Percentiles rank a stretch among this genome's conserved stretches.
These are phyloP conservation scores for Oopsacas minuta DNA, from an alignment of 37 sponge, comb jelly and placozoan species.

Conservation along the genomic window DNA sequence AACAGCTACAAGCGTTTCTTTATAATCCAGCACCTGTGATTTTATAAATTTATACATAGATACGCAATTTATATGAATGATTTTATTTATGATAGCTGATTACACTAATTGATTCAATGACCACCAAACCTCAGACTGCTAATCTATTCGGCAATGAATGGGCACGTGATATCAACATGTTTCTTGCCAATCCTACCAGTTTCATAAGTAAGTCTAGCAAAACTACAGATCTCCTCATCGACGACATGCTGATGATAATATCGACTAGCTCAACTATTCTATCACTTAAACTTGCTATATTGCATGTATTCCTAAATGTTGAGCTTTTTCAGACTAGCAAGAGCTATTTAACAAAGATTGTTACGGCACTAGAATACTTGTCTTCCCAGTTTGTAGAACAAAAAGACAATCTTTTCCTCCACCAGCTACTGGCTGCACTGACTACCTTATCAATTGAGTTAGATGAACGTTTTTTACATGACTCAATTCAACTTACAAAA, in stretches of 20 bases:
- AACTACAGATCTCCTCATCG: not conserved
- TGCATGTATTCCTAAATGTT: not conserved
- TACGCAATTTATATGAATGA: too few relatives aligned
- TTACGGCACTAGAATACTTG: not conserved
- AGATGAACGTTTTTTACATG: not conserved
- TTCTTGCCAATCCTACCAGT: not conserved
- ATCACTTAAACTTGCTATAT: not conserved
- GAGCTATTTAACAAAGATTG: not conserved
- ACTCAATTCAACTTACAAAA: not conserved
- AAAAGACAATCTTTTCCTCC: not conserved
- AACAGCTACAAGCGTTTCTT: too few relatives aligned
- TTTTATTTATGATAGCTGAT: too few relatives aligned
- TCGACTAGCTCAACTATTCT: not conserved
- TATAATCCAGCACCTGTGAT: too few relatives aligned
- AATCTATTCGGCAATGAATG: not conserved
- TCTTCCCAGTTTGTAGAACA: slow-evolving; percentile 1
- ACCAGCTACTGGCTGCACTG: not conserved
- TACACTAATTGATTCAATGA: too few relatives aligned
- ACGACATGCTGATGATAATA: not conserved
- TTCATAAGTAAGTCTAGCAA: not conserved
- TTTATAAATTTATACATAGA: too few relatives aligned
- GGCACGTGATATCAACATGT: slow-evolving; percentile 6
- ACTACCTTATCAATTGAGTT: not conserved
- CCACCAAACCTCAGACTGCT: not conserved
- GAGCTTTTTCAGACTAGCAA: not conserved